Evolutionary conservation across 1,140 invertebrate species (phyloP).

Genomic region (Caerostris extrusa): DNA sequence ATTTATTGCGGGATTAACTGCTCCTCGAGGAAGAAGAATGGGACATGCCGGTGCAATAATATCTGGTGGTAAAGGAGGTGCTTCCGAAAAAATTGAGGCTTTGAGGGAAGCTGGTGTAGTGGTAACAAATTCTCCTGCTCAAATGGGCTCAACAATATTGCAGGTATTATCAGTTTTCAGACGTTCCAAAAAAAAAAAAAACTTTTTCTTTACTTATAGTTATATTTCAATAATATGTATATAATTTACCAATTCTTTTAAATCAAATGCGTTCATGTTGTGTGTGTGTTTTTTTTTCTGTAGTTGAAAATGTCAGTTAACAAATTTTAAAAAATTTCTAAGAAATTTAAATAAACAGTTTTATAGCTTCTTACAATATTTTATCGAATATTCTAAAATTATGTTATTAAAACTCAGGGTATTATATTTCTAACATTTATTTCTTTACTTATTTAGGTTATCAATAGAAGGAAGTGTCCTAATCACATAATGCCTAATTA

Average conservation of each 20-base stretch:
- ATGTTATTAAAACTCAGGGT: not conserved
- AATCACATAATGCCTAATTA: not conserved
- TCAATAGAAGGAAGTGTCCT: too few species aligned
- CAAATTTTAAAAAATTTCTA: not conserved
- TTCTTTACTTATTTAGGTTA: not conserved
- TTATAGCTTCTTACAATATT: not conserved
- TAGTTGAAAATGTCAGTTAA: not conserved
- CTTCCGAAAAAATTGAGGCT: slow-evolving; percentile 98
- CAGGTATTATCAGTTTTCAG: slow-evolving; percentile 17
- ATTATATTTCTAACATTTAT: not conserved
- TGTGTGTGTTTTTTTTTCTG: not conserved
- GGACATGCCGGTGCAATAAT: slow-evolving; percentile 99
- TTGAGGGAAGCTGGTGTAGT: slow-evolving; percentile 95
- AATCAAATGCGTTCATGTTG: not conserved
- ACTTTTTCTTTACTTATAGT: not conserved
- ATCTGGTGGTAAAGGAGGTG: slow-evolving; percentile 98
- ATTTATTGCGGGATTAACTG: slow-evolving; percentile 98
- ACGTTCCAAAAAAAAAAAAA: not conserved
- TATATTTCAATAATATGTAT: not conserved
- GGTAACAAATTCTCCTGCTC: slow-evolving; percentile 97
- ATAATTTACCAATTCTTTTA: not conserved
- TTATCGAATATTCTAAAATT: not conserved
- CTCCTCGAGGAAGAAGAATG: slow-evolving; percentile 98
- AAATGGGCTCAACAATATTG: slow-evolving; percentile 88
- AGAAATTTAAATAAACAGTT: not conserved